phyloP scores from a whole-genome alignment of 2,888 invertebrate species.

The Caenorhabditis macrosperma region DNA sequence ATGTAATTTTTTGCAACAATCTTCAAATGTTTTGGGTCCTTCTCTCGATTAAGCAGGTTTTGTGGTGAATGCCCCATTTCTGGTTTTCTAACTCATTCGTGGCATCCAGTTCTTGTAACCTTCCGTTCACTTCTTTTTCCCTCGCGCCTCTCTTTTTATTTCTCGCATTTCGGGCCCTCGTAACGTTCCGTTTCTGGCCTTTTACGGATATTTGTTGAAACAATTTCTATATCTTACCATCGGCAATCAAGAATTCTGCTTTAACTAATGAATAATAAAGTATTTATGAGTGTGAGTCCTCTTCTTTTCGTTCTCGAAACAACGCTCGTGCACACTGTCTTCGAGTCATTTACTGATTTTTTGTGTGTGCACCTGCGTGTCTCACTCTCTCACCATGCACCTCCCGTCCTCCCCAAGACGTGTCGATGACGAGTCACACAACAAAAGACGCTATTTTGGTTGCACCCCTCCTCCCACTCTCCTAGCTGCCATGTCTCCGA shows the following conservation, averaged over 20 bases:
- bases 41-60: slow-evolving; percentile 50
- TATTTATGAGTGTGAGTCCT: background rate
- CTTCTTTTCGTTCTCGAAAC: background rate
- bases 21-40: slow-evolving; percentile 24
- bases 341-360: slow-evolving; percentile 31
- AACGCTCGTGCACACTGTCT: background rate
- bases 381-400: slow-evolving; percentile 35
- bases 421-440: slow-evolving; percentile 24
- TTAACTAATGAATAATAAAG: slow-evolving; percentile 45
- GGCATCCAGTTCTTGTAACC: slow-evolving; percentile 22
- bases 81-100: background rate
- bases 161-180: slow-evolving; percentile 15
- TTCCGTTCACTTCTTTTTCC: background rate
- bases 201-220: slow-evolving; percentile 31
- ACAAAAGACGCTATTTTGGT: slow-evolving; percentile 42
- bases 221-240: background rate
- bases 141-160: background rate
- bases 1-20: background rate
- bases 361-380: slow-evolving; percentile 16
- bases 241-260: slow-evolving; percentile 23
- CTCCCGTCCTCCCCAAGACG: slow-evolving; percentile 17
- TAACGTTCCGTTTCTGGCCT: background rate
- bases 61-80: slow-evolving; percentile 1
- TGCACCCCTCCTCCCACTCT: slow-evolving; percentile 24
- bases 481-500: slow-evolving; percentile 22